A percentile compares a stretch with the other conserved stretches of the same genome.
These are phyloP conservation scores for Lymantria dispar DNA, from an alignment of 2,888 invertebrate species.

Conservation along the genomic window DNA sequence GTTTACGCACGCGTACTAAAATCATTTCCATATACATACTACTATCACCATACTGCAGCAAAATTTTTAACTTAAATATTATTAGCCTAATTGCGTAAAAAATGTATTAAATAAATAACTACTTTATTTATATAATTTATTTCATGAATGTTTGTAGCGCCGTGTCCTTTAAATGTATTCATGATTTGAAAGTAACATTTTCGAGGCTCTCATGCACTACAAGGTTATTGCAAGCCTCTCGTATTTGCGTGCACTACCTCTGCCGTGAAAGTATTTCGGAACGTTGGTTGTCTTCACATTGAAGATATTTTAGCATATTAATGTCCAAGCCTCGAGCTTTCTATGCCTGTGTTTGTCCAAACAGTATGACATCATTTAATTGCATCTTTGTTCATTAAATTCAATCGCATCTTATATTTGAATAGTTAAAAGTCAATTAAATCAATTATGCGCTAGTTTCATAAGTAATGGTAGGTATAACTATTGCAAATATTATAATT, in stretches of 20 bases:
- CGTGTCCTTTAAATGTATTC: conserved; percentile 27
- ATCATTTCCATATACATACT: conserved; percentile 36
- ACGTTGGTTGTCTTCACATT: conserved; percentile 64
- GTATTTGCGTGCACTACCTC: conserved; percentile 68
- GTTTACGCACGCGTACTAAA: conserved; percentile 20
- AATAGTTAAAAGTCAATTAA: conserved; percentile 36
- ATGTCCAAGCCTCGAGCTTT: conserved; percentile 65
- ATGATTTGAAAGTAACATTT: conserved; percentile 49
- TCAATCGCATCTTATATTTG: background rate
- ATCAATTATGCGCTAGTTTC: conserved; percentile 39
- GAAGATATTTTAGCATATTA: conserved; percentile 76
- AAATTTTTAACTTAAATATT: conserved; percentile 14
- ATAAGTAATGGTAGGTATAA: conserved; percentile 38
- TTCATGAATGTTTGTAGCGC: conserved; percentile 12
- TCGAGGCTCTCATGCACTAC: conserved; percentile 53
- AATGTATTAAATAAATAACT: background rate
- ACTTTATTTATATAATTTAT: conserved; percentile 7
- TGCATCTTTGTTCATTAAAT: conserved; percentile 8
- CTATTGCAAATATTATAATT: conserved; percentile 39
- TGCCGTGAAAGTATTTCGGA: conserved; percentile 78
- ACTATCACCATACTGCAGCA: conserved; percentile 20
- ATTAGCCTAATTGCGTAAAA: background rate
- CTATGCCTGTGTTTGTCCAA: conserved; percentile 55
- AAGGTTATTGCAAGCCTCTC: conserved; percentile 62
- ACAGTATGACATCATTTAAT: conserved; percentile 43